These are phyloP conservation scores for Hippoglossus hippoglossus DNA, from an alignment of 2,797 vertebrate genomes.

Conservation along the genomic window DNA sequence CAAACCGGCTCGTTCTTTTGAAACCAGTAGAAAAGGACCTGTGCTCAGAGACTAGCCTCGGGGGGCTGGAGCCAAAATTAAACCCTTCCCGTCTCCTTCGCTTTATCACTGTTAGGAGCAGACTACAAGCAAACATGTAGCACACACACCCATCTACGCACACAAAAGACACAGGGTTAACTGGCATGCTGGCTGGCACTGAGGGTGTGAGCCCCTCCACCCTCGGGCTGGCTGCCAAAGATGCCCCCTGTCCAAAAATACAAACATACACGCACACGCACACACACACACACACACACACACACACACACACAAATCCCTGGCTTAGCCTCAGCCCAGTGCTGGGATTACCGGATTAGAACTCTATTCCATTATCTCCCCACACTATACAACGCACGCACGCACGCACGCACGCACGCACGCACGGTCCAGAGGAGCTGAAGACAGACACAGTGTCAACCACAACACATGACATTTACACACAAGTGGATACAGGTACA, in stretches of 20 bases:
- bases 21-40: slow-evolving; percentile 70
- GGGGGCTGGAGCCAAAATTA: slow-evolving; percentile 77
- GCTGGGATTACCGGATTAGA: slow-evolving; percentile 88
- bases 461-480: slow-evolving; percentile 68
- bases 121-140: slow-evolving; percentile 52
- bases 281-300: slow-evolving; percentile 24
- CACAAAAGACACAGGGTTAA: slow-evolving; percentile 54
- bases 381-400: slow-evolving; percentile 67
- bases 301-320: slow-evolving; percentile 80
- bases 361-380: slow-evolving; percentile 86
- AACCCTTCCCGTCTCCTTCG: slow-evolving; percentile 66
- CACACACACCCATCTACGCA: slow-evolving; percentile 22
- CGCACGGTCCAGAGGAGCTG: slow-evolving; percentile 32
- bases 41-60: slow-evolving; percentile 66
- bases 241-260: slow-evolving; percentile 58
- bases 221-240: slow-evolving; percentile 72
- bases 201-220: slow-evolving; percentile 66
- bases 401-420: slow-evolving; percentile 29
- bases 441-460: slow-evolving; percentile 70
- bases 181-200: slow-evolving; percentile 53
- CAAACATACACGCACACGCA: slow-evolving; percentile 25
- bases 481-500: slow-evolving; percentile 51
- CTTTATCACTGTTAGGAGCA: slow-evolving; percentile 66
- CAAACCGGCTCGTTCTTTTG: slow-evolving; percentile 58
- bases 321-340: slow-evolving; percentile 86